phyloP scores from a whole-genome alignment of 2,113 vertebrate species.

The Proteles cristata region DNA sequence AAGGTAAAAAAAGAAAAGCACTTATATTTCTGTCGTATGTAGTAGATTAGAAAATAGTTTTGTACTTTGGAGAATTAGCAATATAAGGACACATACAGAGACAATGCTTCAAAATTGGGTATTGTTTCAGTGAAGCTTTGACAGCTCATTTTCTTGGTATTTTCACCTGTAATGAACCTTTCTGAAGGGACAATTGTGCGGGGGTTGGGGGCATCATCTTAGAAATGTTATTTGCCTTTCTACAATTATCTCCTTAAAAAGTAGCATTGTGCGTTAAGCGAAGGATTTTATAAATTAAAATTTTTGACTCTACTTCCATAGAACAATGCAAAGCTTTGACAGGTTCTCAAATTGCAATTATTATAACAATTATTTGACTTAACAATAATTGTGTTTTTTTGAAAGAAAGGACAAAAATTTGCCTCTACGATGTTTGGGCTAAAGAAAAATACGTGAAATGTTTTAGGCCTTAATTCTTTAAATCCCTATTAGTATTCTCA shows the following conservation, averaged over 20 bases:
- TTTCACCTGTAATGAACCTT: conserved; percentile 64
- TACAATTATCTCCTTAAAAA: conserved; percentile 62
- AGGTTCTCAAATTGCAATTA: conserved; percentile 55
- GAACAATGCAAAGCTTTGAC: conserved; percentile 45
- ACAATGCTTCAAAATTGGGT: conserved; percentile 52
- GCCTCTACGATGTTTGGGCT: neutral
- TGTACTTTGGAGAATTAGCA: conserved; percentile 55
- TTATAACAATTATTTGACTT: conserved; percentile 64
- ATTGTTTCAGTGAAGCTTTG: conserved; percentile 54
- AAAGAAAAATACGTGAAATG: neutral
- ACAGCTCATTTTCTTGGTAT: conserved; percentile 26
- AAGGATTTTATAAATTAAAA: conserved; percentile 54
- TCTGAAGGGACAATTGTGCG: conserved; percentile 46
- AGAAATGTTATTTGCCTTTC: conserved; percentile 58
- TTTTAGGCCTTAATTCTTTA: neutral
- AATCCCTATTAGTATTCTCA: neutral
- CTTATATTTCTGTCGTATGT: conserved; percentile 47
- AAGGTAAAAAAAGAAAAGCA: conserved; percentile 65
- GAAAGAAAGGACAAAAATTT: neutral
- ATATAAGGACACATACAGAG: conserved; percentile 21
- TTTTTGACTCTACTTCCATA: conserved; percentile 39
- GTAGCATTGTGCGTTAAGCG: neutral
- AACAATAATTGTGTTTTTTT: conserved; percentile 8
- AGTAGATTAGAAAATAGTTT: conserved; percentile 61
- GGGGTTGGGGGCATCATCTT: neutral